Evolutionary conservation across 1,140 invertebrate genomes (phyloP), one percentile per base, ranked within the genome.

Genomic region (Pararge aegeria): DNA sequence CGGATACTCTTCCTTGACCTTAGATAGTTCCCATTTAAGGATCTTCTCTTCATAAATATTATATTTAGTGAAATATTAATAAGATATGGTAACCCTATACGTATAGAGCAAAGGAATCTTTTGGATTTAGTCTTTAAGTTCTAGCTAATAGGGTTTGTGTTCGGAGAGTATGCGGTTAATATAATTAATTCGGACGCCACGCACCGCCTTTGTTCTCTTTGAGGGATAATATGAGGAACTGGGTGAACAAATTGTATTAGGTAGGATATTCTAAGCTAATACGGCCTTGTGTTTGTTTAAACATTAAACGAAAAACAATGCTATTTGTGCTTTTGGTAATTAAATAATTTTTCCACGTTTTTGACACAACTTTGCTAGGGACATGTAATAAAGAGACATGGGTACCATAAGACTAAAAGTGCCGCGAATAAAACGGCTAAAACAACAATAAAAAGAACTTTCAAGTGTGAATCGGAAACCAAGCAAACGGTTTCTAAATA

Each of bases 191-290:
- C 24, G 53, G 53, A 44, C 53, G 46, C 38, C 24, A 7, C 24
- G 24, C 24, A n/a, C 24, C 15, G 38, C 38, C 38, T 55, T 55
- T 55, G 53, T 55, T 55, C 53, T 55, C 13, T 46, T 37, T 27
- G n/a, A 55, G 30, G 21, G 53, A 55, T 55, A 49, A 49, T 49
- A 49, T 29, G 46, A 27, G 46, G 46, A 49, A 49, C 21, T 49
- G 46, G 46, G 46, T 55, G 40, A 18, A 55, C 53, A 55, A 49
- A 49, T 49, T 49, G 21, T 55, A 38, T 55, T 55, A 55, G 15
- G 15, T 21, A 46, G 30, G 37, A 46, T 46, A 21, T 49, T 6
- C 24, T 49, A 49, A 46, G 42, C 42, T 46, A 46, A 46, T 46
- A 46, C 10, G 16, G 42, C 42, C 19, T 46, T 46, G 18, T 46